A percentile compares a stretch with the other conserved stretches of the same genome.
Evolutionary conservation across 2,113 vertebrate species (phyloP).

Genomic region (Gallinago paraguaiae): DNA sequence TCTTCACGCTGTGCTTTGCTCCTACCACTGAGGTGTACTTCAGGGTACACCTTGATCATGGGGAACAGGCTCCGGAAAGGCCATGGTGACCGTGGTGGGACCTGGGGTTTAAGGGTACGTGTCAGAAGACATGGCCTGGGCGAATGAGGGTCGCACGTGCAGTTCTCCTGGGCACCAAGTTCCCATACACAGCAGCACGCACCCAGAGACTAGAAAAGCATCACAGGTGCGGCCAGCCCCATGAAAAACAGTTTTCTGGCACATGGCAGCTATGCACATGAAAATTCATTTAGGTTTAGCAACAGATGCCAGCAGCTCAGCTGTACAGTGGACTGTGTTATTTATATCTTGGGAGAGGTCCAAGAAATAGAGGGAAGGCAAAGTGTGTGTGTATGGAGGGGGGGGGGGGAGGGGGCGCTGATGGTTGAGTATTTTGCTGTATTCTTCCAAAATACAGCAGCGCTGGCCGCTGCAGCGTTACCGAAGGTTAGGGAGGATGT

Average conservation of each 20-base stretch:
- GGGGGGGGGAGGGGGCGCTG: not conserved
- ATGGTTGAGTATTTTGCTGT: not conserved
- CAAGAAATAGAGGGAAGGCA: not conserved
- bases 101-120: not conserved
- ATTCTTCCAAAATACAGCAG: not conserved
- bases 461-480: not conserved
- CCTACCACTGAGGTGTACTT: not conserved
- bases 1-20: not conserved
- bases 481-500: rapidly evolving
- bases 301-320: conserved; percentile 18
- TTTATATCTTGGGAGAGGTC: conserved; percentile 22
- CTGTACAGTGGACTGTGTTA: not conserved
- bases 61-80: not conserved
- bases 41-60: not conserved
- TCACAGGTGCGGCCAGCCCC: not conserved
- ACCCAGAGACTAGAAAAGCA: not conserved
- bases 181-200: rapidly evolving
- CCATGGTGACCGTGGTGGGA: not conserved
- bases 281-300: not conserved
- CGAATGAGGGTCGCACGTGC: rapidly evolving
- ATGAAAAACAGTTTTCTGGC: not conserved
- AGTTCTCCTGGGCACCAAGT: not conserved
- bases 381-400: not conserved
- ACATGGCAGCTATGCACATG: not conserved
- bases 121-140: not conserved